Evolutionary conservation across 1,140 invertebrate genomes (phyloP).

Genomic region (Neuroterus valhalla): DNA sequence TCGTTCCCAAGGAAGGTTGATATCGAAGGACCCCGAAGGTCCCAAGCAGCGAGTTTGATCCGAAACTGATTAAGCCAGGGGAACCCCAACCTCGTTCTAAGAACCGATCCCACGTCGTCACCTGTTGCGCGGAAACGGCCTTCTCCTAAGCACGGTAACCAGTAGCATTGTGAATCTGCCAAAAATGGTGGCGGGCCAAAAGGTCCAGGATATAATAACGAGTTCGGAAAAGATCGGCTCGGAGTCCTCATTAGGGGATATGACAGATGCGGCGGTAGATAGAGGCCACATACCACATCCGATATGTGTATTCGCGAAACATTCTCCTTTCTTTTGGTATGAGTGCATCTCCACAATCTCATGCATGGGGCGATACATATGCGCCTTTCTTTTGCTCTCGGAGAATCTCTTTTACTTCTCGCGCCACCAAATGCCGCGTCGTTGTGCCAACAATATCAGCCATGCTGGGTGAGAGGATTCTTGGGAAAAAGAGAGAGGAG

Average conservation of each 20-base stretch:
- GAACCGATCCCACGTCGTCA: conserved; percentile 46
- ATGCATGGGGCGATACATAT: conserved; percentile 20
- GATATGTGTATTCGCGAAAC: conserved; percentile 48
- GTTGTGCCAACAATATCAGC: background rate
- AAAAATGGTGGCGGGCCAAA: conserved; percentile 50
- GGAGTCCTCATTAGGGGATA: conserved; percentile 55
- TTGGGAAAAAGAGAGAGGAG: conserved; percentile 8
- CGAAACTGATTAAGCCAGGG: background rate
- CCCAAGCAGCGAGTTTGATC: background rate
- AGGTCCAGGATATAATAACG: conserved; percentile 50
- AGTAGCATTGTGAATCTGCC: conserved; percentile 32
- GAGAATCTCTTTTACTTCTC: conserved; percentile 6
- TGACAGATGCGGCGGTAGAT: conserved; percentile 55
- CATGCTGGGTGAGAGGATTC: conserved; percentile 29
- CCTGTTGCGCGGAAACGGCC: conserved; percentile 43
- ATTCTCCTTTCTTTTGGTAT: conserved; percentile 44
- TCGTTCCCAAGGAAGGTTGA: background rate
- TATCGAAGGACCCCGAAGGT: background rate
- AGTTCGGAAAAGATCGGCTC: conserved; percentile 35
- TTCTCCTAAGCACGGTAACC: conserved; percentile 2
- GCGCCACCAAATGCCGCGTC: conserved; percentile 15
- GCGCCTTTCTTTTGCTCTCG: conserved; percentile 34
- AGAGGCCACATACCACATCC: conserved; percentile 47
- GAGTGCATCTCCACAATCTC: conserved; percentile 34
- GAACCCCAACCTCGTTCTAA: background rate